Evolutionary conservation across 2,113 vertebrate species (phyloP).

Genomic region (Leptobrachium ailaonicum): DNA sequence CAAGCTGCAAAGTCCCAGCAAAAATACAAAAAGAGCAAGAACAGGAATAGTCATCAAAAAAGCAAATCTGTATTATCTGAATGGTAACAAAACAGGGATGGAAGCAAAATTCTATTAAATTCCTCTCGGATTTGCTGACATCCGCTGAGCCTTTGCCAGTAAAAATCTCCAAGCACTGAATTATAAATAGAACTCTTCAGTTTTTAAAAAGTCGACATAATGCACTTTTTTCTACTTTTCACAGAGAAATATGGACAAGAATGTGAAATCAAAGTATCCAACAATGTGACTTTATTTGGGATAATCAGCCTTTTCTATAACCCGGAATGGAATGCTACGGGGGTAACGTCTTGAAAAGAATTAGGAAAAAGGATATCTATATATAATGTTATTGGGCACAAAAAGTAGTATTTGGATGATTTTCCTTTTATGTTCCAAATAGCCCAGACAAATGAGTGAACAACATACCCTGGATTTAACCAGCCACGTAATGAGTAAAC

Average conservation of each 20-base stretch:
- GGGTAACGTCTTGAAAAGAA: too few species aligned
- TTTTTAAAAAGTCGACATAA: not conserved
- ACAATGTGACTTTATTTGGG: not conserved
- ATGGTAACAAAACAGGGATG: constrained; percentile 31
- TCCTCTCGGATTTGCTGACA: constrained; percentile 36
- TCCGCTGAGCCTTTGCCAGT: constrained; percentile 27
- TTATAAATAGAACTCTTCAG: constrained; percentile 17
- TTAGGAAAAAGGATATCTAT: too few species aligned
- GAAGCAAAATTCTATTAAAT: constrained; percentile 25
- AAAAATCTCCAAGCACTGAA: constrained; percentile 13
- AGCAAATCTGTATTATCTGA: constrained; percentile 41
- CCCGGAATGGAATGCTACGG: too few species aligned
- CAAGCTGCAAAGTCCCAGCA: constrained; percentile 6
- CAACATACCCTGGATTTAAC: too few species aligned
- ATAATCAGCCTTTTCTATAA: too few species aligned
- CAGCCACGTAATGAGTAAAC: too few species aligned
- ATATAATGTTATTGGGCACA: too few species aligned
- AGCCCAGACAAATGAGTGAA: too few species aligned
- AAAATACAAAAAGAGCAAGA: not conserved
- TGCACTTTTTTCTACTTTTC: not conserved
- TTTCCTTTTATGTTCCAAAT: too few species aligned
- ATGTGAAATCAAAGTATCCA: not conserved
- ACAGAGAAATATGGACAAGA: not conserved
- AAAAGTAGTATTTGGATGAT: too few species aligned
- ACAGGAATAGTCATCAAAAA: constrained; percentile 35